Evolutionary conservation across 2,888 invertebrate genomes (phyloP).

Genomic region (Hydrotaea cyrtoneurina): DNA sequence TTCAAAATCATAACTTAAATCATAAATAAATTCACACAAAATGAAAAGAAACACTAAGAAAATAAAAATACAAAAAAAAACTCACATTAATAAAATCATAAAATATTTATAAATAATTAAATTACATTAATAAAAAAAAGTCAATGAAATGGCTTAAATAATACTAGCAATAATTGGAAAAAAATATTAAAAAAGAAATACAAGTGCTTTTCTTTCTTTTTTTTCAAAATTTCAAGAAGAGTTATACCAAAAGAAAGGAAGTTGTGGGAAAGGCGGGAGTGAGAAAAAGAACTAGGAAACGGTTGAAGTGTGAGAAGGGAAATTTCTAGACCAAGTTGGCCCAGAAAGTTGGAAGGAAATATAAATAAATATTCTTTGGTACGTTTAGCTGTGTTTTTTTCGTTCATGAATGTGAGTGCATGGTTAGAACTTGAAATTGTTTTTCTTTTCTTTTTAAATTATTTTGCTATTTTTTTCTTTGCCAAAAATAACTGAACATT

Average conservation of each 20-base stretch:
- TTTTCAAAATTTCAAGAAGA: slow-evolving; percentile 44
- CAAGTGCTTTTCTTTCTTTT: slow-evolving; percentile 21
- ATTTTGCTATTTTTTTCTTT: not conserved
- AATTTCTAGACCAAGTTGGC: not conserved
- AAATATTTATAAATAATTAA: slow-evolving; percentile 47
- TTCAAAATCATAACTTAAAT: slow-evolving; percentile 34
- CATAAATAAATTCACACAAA: slow-evolving; percentile 40
- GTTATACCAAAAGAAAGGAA: slow-evolving; percentile 53
- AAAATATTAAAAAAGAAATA: slow-evolving; percentile 11
- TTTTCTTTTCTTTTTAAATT: not conserved
- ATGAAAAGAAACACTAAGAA: slow-evolving; percentile 27
- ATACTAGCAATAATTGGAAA: slow-evolving; percentile 30
- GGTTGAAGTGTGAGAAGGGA: not conserved
- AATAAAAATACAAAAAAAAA: slow-evolving; percentile 5
- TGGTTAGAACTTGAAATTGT: slow-evolving; percentile 33
- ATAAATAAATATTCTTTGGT: slow-evolving; percentile 74
- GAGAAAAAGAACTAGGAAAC: not conserved
- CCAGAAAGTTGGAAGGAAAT: not conserved
- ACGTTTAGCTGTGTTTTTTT: slow-evolving; percentile 73
- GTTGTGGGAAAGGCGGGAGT: not conserved
- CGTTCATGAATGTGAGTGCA: not conserved
- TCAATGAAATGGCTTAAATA: slow-evolving; percentile 35
- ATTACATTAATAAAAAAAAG: slow-evolving; percentile 25
- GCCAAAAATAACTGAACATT: slow-evolving; percentile 42
- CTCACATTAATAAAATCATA: slow-evolving; percentile 31